Evolutionary conservation across 2,888 invertebrate genomes (phyloP), one percentile per base, ranked within the genome.

Genomic region (Hirtodrosophila confusa): DNA sequence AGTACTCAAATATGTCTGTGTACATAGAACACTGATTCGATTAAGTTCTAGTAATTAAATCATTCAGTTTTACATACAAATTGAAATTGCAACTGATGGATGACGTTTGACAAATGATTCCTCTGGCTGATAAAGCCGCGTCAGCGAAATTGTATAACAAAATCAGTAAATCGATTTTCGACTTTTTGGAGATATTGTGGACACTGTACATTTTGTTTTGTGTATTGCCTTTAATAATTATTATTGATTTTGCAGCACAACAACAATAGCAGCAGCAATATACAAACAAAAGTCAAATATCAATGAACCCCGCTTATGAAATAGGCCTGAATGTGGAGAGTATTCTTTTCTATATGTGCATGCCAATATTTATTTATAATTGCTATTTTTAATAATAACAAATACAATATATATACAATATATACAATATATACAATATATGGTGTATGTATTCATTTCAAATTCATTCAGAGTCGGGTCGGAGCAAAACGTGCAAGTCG

Each of bases 11-110:
- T 33, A 27, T 36, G 41, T 45, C 8, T 39, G 27, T 33, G 39
- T n/a, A 35, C 58, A 61, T 51, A 51, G 41, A 53, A 65, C 79
- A 80, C 63, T 88, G 88, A 88, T 85, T 85, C 72, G 86, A 85
- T 88, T 88, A 88, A 72, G 65, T 78, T 73, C 44, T 53, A 50
- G 65, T 88, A 85, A 87, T 88, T 88, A 88, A 88, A 88, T 88
- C 72, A 87, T 85, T 75, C 60, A 61, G 49, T 61, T 71, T 87
- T 68, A 68, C 77, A 73, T 57, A 80, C 64, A 49, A 87, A 84
- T 31, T 31, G 31, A 7, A 31, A 31, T 47, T 79, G 77, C 87
- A 84, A 61, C 68, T 78, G 73, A 57, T 40, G 58, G 47, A 57
- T 78, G 73, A 73, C 78, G 73, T 84, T 84, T 72, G 80, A 68